Base-by-base conservation (phyloP, 2,113 vertebrate species). In the Andinoacara biseriatus region DNA sequence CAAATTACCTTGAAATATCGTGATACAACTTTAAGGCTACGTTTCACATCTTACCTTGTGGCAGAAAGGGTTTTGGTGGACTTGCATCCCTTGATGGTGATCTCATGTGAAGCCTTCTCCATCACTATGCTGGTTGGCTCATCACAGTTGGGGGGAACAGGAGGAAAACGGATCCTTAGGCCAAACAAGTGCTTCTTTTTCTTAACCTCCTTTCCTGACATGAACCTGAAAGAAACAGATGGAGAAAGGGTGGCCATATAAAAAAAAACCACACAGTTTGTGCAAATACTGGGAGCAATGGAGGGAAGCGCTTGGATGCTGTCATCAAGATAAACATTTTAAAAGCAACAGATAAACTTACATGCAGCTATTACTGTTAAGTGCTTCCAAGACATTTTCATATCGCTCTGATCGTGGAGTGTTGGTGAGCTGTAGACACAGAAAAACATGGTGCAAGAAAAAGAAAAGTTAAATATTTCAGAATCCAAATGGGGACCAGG, bases 151-250 rank as follows among this genome's bases (percentile, higher is more conserved):
- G 96, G 96, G 85, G 98, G 97, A 86, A 96, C 95, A 35, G 98
- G 98, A 87, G 98, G 98, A 92, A 98, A 97, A 87, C 98, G 97
- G 95, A 99, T 97, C 95, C 98, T 97, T 82, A 99, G 95, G 38
- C 98, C 97, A 95, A 98, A 99, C 94, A 99, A 96, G 94, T 99
- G 98, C 86, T 99, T 99, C 95, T 99, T 99, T 90, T 99, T 99
- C 95, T 99, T 99, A 65, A 99, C 98, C 95, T 99, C 98, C 87
- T 99, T 99, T 80, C 98, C 98, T 82, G 98, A 99, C 97, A 99
- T 99, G 95, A 99, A 99, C 96, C 98, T 99, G 20, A 20, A 85
- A 88, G 58, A 83, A 49, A 35, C 2, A 61, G 5, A n/a, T 2
- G 2, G 3, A 33, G 33, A n/a, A 5, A 7, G 1, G 11, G 24